phyloP scores from a whole-genome alignment of 2,888 invertebrate genomes.

The Sesia apiformis region DNA sequence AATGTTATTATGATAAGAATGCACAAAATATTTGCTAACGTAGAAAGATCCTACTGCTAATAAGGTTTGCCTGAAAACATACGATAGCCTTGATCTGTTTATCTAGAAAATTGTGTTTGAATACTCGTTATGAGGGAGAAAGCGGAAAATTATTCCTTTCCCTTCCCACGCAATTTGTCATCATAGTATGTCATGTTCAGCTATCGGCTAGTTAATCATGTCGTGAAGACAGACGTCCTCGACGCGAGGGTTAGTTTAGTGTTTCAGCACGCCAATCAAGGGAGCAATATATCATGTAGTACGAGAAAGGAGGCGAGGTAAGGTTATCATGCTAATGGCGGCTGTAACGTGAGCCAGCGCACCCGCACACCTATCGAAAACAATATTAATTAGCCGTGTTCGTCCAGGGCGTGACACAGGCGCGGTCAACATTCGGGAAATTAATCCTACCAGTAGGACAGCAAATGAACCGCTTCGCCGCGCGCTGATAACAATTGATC shows the following conservation, averaged over 20 bases:
- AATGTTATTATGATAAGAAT: no score
- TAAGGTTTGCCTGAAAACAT: not conserved
- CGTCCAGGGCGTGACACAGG: constrained; percentile 54
- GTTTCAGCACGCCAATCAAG: constrained; percentile 31
- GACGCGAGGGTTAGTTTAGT: constrained; percentile 30
- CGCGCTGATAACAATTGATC: constrained; percentile 50
- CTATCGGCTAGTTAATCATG: constrained; percentile 27
- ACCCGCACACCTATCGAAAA: constrained; percentile 51
- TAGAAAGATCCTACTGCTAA: not conserved
- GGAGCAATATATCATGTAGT: constrained; percentile 36
- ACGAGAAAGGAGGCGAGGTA: constrained; percentile 13
- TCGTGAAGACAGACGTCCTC: constrained; percentile 30
- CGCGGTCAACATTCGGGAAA: constrained; percentile 65
- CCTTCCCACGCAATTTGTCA: not conserved
- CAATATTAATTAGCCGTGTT: constrained; percentile 61
- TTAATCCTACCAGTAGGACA: constrained; percentile 51
- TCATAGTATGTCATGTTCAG: not conserved
- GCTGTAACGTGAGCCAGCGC: constrained; percentile 45
- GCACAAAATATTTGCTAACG: no score
- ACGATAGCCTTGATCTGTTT: not conserved
- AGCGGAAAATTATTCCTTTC: not conserved
- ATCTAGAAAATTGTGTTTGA: not conserved
- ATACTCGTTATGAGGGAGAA: not conserved
- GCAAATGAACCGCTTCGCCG: constrained; percentile 13
- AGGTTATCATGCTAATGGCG: constrained; percentile 51